phyloP scores from a whole-genome alignment of 2,888 invertebrate species.

The Platycheirus albimanus region DNA sequence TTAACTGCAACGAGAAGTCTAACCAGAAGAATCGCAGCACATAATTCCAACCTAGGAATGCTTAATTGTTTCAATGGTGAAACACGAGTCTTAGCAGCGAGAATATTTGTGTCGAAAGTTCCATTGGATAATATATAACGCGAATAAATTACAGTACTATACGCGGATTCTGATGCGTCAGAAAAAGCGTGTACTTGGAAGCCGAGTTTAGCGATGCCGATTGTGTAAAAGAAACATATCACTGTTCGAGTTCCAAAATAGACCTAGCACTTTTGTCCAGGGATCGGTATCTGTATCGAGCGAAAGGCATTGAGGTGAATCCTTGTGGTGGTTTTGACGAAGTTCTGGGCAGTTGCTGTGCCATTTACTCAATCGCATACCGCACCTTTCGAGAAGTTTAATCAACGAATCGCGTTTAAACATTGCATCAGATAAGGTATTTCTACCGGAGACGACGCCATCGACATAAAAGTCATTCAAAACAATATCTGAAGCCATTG shows the following conservation, averaged over 20 bases:
- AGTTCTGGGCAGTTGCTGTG: slow-evolving; percentile 18
- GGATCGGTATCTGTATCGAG: slow-evolving; percentile 2
- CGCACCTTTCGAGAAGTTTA: neutral
- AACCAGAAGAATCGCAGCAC: neutral
- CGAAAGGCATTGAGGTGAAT: neutral
- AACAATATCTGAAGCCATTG: slow-evolving; percentile 10
- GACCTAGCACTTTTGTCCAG: slow-evolving; percentile 30
- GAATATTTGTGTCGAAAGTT: neutral
- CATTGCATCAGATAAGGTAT: neutral
- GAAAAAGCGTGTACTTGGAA: slow-evolving; percentile 13
- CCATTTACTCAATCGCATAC: slow-evolving; percentile 20
- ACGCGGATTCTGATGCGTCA: neutral
- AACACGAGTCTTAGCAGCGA: neutral
- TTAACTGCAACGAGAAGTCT: slow-evolving; percentile 3
- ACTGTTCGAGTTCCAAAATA: slow-evolving; percentile 10
- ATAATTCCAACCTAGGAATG: slow-evolving; percentile 17
- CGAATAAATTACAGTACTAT: slow-evolving; percentile 1
- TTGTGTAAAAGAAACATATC: neutral
- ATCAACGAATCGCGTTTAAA: neutral
- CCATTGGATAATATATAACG: neutral
- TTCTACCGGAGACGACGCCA: slow-evolving; percentile 9
- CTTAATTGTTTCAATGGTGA: slow-evolving; percentile 5
- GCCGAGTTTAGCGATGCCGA: neutral
- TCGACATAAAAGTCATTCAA: slow-evolving; percentile 26
- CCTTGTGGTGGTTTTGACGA: slow-evolving; percentile 25